phyloP scores from a whole-genome alignment of 1,140 invertebrate species.

The Drosophila rufa region DNA sequence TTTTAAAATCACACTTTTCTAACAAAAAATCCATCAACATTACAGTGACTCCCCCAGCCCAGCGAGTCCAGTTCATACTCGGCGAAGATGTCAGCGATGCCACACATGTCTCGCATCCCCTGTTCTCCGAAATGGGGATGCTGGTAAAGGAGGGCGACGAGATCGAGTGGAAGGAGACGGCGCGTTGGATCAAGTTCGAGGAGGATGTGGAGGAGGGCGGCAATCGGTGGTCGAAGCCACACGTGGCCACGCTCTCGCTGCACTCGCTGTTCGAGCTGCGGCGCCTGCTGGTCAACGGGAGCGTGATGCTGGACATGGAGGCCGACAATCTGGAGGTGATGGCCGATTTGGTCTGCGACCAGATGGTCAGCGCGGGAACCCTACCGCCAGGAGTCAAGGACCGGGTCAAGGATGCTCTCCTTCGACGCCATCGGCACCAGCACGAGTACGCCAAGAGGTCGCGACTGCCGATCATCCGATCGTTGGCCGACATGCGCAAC shows the following conservation, averaged over 20 bases:
- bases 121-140: constrained; percentile 99
- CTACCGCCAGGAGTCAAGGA: constrained; percentile 92
- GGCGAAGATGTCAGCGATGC: constrained; percentile 96
- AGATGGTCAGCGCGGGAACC: constrained; percentile 93
- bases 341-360: constrained; percentile 95
- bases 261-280: constrained; percentile 96
- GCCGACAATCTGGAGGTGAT: constrained; percentile 93
- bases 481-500: constrained; percentile 97
- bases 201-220: constrained; percentile 98
- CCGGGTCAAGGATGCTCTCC: constrained; percentile 93
- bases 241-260: constrained; percentile 95
- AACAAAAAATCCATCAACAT: background rate
- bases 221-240: constrained; percentile 97
- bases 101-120: constrained; percentile 92
- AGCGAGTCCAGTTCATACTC: constrained; percentile 97
- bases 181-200: constrained; percentile 98
- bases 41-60: constrained; percentile 93
- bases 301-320: constrained; percentile 96
- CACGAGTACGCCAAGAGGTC: constrained; percentile 93
- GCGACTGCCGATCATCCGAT: constrained; percentile 97
- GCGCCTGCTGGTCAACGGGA: constrained; percentile 94
- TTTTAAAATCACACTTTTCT: background rate
- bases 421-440: constrained; percentile 97
- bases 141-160: constrained; percentile 94
- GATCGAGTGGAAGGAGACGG: constrained; percentile 98